These are phyloP conservation scores for Mythimna pallens DNA, from an alignment of 2,888 invertebrate genomes.

Conservation along the genomic window DNA sequence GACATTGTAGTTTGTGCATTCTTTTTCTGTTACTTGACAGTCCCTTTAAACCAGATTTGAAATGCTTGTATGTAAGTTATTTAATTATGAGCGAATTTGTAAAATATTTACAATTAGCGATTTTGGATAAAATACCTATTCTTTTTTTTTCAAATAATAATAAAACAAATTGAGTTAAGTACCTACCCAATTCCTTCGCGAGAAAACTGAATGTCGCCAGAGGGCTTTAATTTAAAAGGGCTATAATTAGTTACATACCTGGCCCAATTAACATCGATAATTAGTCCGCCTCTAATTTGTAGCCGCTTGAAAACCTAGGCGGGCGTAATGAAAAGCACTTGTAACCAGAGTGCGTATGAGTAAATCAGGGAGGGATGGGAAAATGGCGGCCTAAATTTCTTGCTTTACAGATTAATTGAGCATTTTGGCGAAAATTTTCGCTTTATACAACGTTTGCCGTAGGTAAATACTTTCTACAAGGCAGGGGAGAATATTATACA, in stretches of 20 bases:
- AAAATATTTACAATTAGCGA: too few relatives aligned
- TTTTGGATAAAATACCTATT: too few relatives aligned
- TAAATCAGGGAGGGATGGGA: slow-evolving; percentile 22
- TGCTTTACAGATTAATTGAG: slow-evolving; percentile 5
- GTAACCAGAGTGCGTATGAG: slow-evolving; percentile 33
- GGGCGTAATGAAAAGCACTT: slow-evolving; percentile 36
- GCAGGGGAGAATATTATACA: too few relatives aligned
- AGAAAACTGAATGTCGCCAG: background rate
- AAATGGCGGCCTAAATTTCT: slow-evolving; percentile 28
- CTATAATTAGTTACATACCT: slow-evolving; percentile 18
- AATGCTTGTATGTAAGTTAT: too few relatives aligned
- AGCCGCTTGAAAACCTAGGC: slow-evolving; percentile 35
- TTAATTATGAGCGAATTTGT: too few relatives aligned
- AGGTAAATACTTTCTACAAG: too few relatives aligned
- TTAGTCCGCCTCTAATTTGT: slow-evolving; percentile 43
- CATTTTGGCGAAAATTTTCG: background rate
- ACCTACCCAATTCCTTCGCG: background rate
- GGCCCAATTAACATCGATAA: slow-evolving; percentile 38
- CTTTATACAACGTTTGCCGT: background rate
- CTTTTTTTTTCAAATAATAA: too few relatives aligned
- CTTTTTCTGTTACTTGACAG: too few relatives aligned
- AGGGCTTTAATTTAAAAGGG: background rate
- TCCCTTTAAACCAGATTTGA: too few relatives aligned
- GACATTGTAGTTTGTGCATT: too few relatives aligned
- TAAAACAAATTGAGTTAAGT: too few relatives aligned